Conservation (phyloP, 2,888 invertebrate genomes). For the Parascotia fuliginaria region DNA sequence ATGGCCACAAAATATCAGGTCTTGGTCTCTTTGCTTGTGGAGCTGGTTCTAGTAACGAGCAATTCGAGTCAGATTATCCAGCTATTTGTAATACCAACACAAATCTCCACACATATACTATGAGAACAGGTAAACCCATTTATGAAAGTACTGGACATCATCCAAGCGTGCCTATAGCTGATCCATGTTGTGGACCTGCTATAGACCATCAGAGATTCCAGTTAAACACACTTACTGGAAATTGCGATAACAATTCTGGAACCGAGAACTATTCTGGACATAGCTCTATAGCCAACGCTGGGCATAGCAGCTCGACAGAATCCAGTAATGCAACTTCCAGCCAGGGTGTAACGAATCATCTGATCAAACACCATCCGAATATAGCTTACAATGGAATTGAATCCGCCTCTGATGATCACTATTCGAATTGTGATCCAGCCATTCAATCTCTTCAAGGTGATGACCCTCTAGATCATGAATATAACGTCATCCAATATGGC, state of each 20-base stretch:
- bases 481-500: conserved; percentile 83
- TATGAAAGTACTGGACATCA: conserved; percentile 87
- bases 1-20: conserved; percentile 88
- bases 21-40: conserved; percentile 93
- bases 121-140: conserved; percentile 91
- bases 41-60: conserved; percentile 93
- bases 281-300: conserved; percentile 84
- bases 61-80: conserved; percentile 93
- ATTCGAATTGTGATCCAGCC: conserved; percentile 82
- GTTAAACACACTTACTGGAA: conserved; percentile 83
- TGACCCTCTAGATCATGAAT: conserved; percentile 81
- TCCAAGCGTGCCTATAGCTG: conserved; percentile 61
- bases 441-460: conserved; percentile 81
- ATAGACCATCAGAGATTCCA: conserved; percentile 80
- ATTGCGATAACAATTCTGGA: conserved; percentile 87
- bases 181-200: conserved; percentile 75
- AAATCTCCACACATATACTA: conserved; percentile 93
- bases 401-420: conserved; percentile 82
- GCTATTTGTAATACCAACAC: conserved; percentile 95
- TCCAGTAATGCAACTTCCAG: conserved; percentile 83
- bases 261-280: conserved; percentile 88
- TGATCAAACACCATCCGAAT: conserved; percentile 81
- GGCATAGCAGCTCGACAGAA: conserved; percentile 83
- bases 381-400: conserved; percentile 80
- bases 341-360: conserved; percentile 81